Evolutionary conservation across 2,113 vertebrate genomes (phyloP).

Genomic region (Burhinus bistriatus): DNA sequence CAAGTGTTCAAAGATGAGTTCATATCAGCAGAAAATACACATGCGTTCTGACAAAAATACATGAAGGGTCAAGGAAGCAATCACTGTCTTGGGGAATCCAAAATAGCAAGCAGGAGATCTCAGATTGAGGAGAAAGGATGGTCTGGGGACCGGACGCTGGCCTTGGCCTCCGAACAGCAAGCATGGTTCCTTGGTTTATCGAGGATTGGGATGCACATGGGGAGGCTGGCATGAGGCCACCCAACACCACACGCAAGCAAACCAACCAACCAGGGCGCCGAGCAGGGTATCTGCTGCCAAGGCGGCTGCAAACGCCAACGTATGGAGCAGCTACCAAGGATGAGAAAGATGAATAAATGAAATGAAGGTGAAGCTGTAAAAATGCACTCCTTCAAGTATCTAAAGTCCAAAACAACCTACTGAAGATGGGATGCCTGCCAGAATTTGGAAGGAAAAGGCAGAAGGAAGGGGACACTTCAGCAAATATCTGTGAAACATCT

Average conservation of each 20-base stretch:
- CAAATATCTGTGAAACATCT: constrained; percentile 26
- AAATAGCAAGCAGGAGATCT: neutral
- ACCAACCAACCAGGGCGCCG: neutral
- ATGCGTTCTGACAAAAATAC: constrained; percentile 23
- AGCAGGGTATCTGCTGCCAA: neutral
- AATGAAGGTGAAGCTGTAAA: neutral
- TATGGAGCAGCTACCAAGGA: neutral
- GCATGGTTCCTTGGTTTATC: neutral
- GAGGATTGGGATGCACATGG: neutral
- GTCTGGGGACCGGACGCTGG: neutral
- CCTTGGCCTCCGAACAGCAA: neutral
- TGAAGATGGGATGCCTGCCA: neutral
- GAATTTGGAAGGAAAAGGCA: neutral
- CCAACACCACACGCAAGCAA: neutral
- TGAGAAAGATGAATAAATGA: neutral
- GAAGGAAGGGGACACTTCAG: neutral
- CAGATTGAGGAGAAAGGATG: neutral
- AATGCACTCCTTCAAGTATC: neutral
- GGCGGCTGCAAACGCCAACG: accelerated
- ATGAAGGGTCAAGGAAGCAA: neutral
- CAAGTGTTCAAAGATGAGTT: constrained; percentile 62
- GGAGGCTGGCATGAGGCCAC: neutral
- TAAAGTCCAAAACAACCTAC: neutral
- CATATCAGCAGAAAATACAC: constrained; percentile 58
- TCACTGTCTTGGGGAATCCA: neutral